These are phyloP conservation scores for Pammene aurita DNA, from an alignment of 2,888 invertebrate species.

Conservation along the genomic window DNA sequence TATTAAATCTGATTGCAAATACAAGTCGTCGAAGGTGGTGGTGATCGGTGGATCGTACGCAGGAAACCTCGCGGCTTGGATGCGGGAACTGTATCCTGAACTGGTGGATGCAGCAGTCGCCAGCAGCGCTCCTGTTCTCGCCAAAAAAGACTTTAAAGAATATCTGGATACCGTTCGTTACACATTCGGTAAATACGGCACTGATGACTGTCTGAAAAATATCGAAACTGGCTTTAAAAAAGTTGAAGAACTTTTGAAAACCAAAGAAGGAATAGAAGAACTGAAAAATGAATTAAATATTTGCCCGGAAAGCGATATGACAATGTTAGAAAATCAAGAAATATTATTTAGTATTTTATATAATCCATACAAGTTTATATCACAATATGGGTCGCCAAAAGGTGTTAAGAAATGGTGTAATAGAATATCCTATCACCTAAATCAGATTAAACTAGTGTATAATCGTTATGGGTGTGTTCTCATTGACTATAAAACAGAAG, in stretches of 20 bases:
- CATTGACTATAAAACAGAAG: not conserved
- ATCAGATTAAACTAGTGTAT: not conserved
- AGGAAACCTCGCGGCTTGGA: not conserved
- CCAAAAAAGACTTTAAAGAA: constrained; percentile 1
- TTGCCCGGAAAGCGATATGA: not conserved
- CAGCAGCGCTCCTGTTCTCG: not conserved
- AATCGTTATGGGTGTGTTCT: not conserved
- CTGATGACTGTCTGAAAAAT: not conserved
- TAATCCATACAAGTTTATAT: too few species aligned
- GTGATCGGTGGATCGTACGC: not conserved
- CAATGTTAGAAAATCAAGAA: not conserved
- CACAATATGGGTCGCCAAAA: too few species aligned
- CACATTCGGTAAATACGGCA: not conserved
- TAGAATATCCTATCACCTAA: not conserved
- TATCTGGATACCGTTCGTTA: not conserved
- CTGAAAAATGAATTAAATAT: not conserved
- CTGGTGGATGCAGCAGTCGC: not conserved
- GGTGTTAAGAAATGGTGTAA: too few species aligned
- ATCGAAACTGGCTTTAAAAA: not conserved
- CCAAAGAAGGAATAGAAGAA: not conserved
- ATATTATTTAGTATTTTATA: too few species aligned
- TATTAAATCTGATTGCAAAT: not conserved
- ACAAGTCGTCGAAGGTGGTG: constrained; percentile 2
- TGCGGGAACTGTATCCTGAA: not conserved
- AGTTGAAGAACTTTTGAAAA: not conserved